Percentiles rank a stretch among this genome's conserved stretches.
phyloP scores from a whole-genome alignment of 2,888 invertebrate species.

The Galeopsomyia nigrocyanea region DNA sequence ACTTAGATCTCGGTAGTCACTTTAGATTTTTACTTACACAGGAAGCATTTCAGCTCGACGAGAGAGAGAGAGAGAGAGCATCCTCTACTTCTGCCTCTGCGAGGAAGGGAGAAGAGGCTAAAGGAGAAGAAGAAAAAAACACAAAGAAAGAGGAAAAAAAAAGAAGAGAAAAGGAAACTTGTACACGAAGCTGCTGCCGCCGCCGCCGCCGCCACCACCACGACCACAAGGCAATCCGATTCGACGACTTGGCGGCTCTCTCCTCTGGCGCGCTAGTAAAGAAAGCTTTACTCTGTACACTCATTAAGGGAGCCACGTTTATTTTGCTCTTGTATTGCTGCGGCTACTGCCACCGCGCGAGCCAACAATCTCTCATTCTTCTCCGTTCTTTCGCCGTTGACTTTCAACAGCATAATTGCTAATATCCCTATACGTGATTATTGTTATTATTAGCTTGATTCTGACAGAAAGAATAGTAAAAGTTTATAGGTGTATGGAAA shows the following conservation, averaged over 20 bases:
- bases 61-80: conserved; percentile 3
- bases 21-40: conserved; percentile 70
- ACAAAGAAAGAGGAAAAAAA: conserved; percentile 52
- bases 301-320: conserved; percentile 66
- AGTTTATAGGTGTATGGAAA: neutral
- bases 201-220: conserved; percentile 54
- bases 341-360: neutral
- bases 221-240: conserved; percentile 58
- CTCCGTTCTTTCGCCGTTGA: too few species aligned
- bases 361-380: too few species aligned
- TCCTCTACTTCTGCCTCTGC: neutral
- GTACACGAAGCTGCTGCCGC: conserved; percentile 60
- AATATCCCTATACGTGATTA: too few species aligned
- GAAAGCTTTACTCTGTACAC: conserved; percentile 69
- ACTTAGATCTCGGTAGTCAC: conserved; percentile 70
- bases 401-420: too few species aligned
- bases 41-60: conserved; percentile 67
- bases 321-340: conserved; percentile 34
- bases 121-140: conserved; percentile 30
- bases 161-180: conserved; percentile 62
- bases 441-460: too few species aligned
- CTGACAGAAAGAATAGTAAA: too few species aligned
- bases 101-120: too few species aligned
- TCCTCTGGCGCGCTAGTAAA: conserved; percentile 54
- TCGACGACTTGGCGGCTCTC: conserved; percentile 48